phyloP scores from a whole-genome alignment of 2,113 vertebrate genomes.

The Gracilinanus agilis region DNA sequence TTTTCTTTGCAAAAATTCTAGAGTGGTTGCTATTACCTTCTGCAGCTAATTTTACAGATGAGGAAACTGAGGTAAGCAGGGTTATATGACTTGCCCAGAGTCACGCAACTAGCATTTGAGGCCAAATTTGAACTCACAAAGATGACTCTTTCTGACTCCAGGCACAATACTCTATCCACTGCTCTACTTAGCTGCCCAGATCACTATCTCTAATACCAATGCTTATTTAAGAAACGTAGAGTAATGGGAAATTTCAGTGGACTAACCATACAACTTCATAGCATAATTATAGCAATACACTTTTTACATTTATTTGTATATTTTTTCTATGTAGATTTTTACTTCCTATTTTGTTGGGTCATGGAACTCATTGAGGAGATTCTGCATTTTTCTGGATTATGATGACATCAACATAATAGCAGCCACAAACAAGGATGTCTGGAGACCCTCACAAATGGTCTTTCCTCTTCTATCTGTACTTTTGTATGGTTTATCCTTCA shows the following conservation, averaged over 20 bases:
- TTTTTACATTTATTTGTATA: neutral
- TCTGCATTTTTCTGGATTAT: neutral
- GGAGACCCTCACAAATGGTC: neutral
- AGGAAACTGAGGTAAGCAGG: too few relatives aligned
- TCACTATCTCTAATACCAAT: neutral
- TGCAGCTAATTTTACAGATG: too few relatives aligned
- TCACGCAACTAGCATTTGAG: too few relatives aligned
- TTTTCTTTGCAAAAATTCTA: too few relatives aligned
- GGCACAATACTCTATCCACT: too few relatives aligned
- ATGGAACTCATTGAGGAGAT: neutral
- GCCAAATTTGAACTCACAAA: too few relatives aligned
- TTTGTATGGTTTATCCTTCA: neutral
- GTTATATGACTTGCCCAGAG: too few relatives aligned
- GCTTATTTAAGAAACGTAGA: neutral
- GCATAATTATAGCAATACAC: neutral
- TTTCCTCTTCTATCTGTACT: neutral
- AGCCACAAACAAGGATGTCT: neutral
- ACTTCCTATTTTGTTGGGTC: neutral
- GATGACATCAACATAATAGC: neutral
- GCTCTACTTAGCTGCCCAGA: neutral
- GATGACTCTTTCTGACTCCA: too few relatives aligned
- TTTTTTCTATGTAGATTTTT: neutral
- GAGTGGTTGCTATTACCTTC: too few relatives aligned
- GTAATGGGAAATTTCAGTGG: neutral
- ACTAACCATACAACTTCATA: neutral